phyloP scores from a whole-genome alignment of 2,888 invertebrate species.

The Pyrrhia umbra region DNA sequence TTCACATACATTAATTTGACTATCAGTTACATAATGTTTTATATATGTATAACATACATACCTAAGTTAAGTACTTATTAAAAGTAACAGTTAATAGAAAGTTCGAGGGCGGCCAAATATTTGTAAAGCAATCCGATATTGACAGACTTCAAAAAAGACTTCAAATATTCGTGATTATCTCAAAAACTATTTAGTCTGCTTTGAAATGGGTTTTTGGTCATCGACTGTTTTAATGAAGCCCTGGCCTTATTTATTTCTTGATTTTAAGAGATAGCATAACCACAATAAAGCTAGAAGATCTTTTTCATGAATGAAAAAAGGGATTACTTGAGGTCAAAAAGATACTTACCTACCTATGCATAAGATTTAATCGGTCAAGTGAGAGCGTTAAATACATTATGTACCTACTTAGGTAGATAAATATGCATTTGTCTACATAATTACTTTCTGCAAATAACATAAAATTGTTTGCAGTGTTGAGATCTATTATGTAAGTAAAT shows the following conservation, averaged over 20 bases:
- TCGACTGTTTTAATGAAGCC: too few species aligned
- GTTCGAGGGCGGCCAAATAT: slow-evolving; percentile 18
- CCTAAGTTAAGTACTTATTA: not conserved
- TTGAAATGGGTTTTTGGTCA: too few species aligned
- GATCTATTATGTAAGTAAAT: slow-evolving; percentile 10
- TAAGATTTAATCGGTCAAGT: slow-evolving; percentile 13
- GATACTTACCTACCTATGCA: not conserved
- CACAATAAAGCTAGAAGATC: too few species aligned
- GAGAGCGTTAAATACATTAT: slow-evolving; percentile 11
- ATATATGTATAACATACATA: not conserved
- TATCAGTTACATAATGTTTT: slow-evolving; percentile 4
- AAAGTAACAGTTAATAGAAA: slow-evolving; percentile 29
- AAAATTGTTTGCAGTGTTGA: slow-evolving; percentile 18
- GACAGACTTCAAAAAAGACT: too few species aligned
- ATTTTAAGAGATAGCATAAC: too few species aligned
- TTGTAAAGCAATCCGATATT: not conserved
- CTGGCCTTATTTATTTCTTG: too few species aligned
- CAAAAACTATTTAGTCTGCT: too few species aligned
- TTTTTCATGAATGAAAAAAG: too few species aligned
- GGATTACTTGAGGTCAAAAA: too few species aligned
- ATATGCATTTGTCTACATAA: too few species aligned
- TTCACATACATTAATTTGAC: slow-evolving; percentile 9
- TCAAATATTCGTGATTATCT: too few species aligned
- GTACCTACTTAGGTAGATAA: too few species aligned
- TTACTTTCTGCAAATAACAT: slow-evolving; percentile 41